These are phyloP conservation scores for Embiotoca jacksoni DNA, from an alignment of 2,113 vertebrate genomes.

Conservation along the genomic window DNA sequence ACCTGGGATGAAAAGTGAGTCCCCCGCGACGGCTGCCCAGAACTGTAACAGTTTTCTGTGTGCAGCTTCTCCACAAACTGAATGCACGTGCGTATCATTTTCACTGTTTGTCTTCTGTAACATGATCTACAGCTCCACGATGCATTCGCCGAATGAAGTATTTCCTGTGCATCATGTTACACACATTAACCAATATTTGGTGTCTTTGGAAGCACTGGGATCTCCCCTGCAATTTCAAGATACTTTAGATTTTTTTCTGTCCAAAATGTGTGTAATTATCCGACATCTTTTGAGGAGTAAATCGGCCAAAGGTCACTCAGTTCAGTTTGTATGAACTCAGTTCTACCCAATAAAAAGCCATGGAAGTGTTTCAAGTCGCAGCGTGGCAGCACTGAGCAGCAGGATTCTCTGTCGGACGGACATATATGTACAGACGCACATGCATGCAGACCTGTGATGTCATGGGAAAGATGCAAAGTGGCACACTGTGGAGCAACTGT, in stretches of 20 bases:
- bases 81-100: background rate
- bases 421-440: conserved; percentile 24
- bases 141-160: too few relatives aligned
- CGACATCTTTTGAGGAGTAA: conserved; percentile 13
- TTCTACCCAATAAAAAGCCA: conserved; percentile 37
- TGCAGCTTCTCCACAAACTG: background rate
- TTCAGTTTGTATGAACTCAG: conserved; percentile 14
- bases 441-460: conserved; percentile 57
- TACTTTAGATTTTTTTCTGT: background rate
- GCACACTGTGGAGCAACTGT: conserved; percentile 12
- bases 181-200: too few relatives aligned
- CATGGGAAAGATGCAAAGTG: conserved; percentile 64
- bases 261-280: background rate
- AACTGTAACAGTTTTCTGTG: background rate
- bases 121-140: too few relatives aligned
- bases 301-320: conserved; percentile 34
- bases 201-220: background rate
- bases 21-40: too few relatives aligned
- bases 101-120: too few relatives aligned
- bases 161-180: too few relatives aligned
- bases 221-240: background rate
- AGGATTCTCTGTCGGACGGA: conserved; percentile 27
- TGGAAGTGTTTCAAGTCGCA: conserved; percentile 54
- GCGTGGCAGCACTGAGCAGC: conserved; percentile 25
- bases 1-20: conserved; percentile 6